Evolutionary conservation across 1,140 invertebrate genomes (phyloP).

Genomic region (Drosophila repleta): DNA sequence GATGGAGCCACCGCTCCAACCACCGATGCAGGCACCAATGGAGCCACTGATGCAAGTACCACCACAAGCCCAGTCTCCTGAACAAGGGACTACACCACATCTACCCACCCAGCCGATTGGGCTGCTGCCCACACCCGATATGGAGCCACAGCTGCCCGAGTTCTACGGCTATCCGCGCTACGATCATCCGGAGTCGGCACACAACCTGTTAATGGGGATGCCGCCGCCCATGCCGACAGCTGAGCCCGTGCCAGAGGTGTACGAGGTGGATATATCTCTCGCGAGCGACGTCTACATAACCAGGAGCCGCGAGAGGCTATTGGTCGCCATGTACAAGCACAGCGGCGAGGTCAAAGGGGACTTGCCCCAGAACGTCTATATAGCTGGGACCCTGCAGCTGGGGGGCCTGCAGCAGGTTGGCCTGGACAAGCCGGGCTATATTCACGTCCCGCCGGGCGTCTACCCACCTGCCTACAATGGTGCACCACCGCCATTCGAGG

Average conservation of each 20-base stretch:
- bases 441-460: too few relatives aligned
- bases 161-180: background rate
- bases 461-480: too few relatives aligned
- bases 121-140: background rate
- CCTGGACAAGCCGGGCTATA: background rate
- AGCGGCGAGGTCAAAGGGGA: background rate
- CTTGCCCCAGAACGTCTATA: background rate
- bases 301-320: background rate
- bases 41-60: too few relatives aligned
- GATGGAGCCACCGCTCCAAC: too few relatives aligned
- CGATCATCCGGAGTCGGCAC: background rate
- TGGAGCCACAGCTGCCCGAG: background rate
- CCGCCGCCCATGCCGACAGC: background rate
- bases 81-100: too few relatives aligned
- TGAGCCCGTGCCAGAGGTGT: background rate
- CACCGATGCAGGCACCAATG: too few relatives aligned
- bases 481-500: too few relatives aligned
- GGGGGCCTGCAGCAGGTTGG: background rate
- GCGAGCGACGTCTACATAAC: constrained; percentile 13
- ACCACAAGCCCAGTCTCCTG: too few relatives aligned
- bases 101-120: background rate
- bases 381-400: background rate
- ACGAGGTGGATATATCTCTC: constrained; percentile 9
- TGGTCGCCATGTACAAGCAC: constrained; percentile 1
- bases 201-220: background rate